Percentiles rank a stretch among this genome's conserved stretches.
phyloP scores from a whole-genome alignment of 30 jellyfish, hydroid and myxozoan genomes.

The Catostylus mosaicus region DNA sequence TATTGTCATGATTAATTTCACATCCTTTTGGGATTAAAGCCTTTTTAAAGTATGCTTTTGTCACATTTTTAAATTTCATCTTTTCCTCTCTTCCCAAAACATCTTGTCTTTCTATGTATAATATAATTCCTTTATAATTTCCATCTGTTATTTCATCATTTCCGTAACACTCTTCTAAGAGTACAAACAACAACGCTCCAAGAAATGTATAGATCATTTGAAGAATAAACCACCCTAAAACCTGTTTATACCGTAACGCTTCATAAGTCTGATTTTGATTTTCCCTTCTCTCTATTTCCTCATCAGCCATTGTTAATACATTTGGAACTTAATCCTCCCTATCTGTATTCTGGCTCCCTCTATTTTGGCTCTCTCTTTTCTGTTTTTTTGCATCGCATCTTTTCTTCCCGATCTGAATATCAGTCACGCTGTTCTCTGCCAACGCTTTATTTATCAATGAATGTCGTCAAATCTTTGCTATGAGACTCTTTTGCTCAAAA shows the following conservation, averaged over 20 bases:
- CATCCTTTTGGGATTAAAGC: not conserved
- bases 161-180: constrained; percentile 59
- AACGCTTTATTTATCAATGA: no score
- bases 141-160: not conserved
- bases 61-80: constrained; percentile 10
- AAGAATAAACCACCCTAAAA: constrained; percentile 24
- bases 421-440: no score
- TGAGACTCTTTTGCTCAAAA: no score
- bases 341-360: not conserved
- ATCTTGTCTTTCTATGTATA: not conserved
- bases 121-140: not conserved
- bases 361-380: not conserved
- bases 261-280: not conserved
- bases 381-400: no score
- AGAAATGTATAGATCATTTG: constrained; percentile 54
- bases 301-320: not conserved
- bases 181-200: constrained; percentile 46
- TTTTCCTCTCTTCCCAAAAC: constrained; percentile 9
- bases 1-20: constrained; percentile 34
- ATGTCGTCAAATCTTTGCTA: no score
- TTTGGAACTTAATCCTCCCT: not conserved
- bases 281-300: not conserved
- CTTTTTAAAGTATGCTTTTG: constrained; percentile 12
- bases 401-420: no score
- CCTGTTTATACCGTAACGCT: constrained; percentile 15